Evolutionary conservation across 2,888 invertebrate genomes (phyloP), one percentile per base, ranked within the genome.

Genomic region (Tetranychus piercei): DNA sequence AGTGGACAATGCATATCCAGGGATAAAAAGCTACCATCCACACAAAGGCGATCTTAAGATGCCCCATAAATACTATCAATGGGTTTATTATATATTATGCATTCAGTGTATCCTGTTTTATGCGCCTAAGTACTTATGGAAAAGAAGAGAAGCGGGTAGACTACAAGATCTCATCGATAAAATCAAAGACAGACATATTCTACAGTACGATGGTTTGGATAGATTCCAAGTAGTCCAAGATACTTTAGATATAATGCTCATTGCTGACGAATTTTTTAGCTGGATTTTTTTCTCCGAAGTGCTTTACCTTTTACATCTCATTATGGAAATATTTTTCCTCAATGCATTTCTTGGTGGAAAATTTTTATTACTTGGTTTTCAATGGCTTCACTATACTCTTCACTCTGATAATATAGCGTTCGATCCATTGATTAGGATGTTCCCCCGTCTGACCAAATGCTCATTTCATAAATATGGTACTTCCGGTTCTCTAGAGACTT

Each of bases 401-500:
- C 8, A 23, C 15, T 43, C 22, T 8, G 18, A 74, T 9, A n/a
- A 20, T 34, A 69, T 74, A 0, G 15, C 18, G 3, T 43, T 86
- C 70, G 92, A 93, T 83, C 93, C 93, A 9, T 92, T 93, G 92
- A 89, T 92, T 72, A 86, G 86, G 22, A 83, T 88, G 7, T 89
- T 91, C 81, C 93, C 93, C 0, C 86, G 92, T 78, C 84, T 93
- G 4, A 92, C 92, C 20, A 93, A 93, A 82, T 93, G 93, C 81
- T 91, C 90, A 78, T 93, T 93, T 88, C 90, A 90, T 84, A 91
- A 91, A 83, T 92, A 86, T 81, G 92, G 93, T 85, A 86, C 91
- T 22, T 90, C 91, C n/a, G 93, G 93, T 71, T 86, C 90, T 8
- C 88, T 92, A 77, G 91, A 92, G 83, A 89, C 86, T 80, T 89